Conservation (phyloP, 1,140 invertebrate genomes). For the Zaprionus ornatus region DNA sequence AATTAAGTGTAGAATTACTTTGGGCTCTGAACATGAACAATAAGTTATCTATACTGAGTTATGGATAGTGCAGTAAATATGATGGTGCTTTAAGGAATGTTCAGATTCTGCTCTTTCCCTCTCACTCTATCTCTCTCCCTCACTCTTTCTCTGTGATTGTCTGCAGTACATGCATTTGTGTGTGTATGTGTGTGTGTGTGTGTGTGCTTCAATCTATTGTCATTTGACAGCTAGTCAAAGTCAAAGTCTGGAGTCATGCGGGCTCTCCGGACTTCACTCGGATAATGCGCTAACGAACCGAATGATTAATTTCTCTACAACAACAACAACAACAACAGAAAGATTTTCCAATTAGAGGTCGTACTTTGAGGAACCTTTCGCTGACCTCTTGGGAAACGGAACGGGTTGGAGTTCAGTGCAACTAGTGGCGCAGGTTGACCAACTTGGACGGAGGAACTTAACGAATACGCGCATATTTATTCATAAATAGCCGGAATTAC, state of each 20-base stretch:
- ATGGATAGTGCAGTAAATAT: not conserved
- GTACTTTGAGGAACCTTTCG: not conserved
- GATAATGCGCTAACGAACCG: conserved; percentile 66
- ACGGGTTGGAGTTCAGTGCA: not conserved
- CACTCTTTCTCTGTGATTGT: not conserved
- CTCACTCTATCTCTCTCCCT: not conserved
- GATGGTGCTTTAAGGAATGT: not conserved
- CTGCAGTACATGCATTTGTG: not conserved
- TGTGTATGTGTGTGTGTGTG: not conserved
- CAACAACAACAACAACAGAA: not conserved
- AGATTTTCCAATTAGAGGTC: conserved; percentile 57
- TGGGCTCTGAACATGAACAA: too few relatives aligned
- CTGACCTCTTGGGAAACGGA: conserved; percentile 2
- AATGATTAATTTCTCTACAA: conserved; percentile 65
- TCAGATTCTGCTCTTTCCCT: not conserved
- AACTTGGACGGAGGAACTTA: not conserved
- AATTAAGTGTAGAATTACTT: too few relatives aligned
- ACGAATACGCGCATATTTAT: conserved; percentile 37
- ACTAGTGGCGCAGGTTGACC: not conserved
- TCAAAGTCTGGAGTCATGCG: conserved; percentile 47
- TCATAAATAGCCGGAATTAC: conserved; percentile 56
- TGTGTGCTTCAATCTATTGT: conserved; percentile 1
- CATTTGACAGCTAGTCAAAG: conserved; percentile 6
- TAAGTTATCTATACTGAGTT: too few relatives aligned
- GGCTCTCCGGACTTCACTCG: conserved; percentile 24